Evolutionary conservation across 2,113 vertebrate species (phyloP).

Genomic region (Nothocercus julius): DNA sequence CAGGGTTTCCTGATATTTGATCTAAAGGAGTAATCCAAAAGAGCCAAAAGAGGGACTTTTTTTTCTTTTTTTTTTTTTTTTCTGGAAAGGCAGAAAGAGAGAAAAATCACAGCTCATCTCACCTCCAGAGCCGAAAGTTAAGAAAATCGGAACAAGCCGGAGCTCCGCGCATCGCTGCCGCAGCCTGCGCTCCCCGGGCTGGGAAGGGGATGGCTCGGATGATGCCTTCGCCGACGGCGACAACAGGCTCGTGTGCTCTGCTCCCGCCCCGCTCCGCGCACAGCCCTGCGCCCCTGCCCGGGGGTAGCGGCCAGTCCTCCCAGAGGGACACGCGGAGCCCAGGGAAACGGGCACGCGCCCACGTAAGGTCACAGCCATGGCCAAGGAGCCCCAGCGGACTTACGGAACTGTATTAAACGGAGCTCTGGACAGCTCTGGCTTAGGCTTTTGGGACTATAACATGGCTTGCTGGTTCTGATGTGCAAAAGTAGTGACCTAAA

Average conservation of each 20-base stretch:
- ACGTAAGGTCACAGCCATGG: fast-evolving
- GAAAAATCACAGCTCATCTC: fast-evolving
- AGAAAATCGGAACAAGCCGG: fast-evolving
- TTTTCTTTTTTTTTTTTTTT: too few relatives aligned
- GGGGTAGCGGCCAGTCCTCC: neutral
- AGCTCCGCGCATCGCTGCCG: neutral
- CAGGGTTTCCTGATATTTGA: neutral
- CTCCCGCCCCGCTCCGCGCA: neutral
- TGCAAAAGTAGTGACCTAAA: neutral
- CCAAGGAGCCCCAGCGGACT: neutral
- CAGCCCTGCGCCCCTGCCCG: neutral
- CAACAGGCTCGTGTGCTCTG: too few relatives aligned
- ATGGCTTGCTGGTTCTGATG: neutral
- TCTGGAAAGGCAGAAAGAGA: too few relatives aligned
- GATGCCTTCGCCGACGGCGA: too few relatives aligned
- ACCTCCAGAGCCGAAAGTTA: neutral
- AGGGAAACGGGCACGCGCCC: neutral
- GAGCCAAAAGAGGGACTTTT: neutral
- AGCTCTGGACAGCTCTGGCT: neutral
- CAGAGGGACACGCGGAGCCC: neutral
- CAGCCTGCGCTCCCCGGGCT: neutral
- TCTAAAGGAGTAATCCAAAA: neutral
- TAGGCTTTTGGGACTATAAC: neutral
- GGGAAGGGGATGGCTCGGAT: too few relatives aligned
- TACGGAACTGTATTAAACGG: neutral